A percentile compares a stretch with the other conserved stretches of the same genome.
Conservation (phyloP, 1,140 invertebrate genomes). For the Lepidotrigona ventralis region DNA sequence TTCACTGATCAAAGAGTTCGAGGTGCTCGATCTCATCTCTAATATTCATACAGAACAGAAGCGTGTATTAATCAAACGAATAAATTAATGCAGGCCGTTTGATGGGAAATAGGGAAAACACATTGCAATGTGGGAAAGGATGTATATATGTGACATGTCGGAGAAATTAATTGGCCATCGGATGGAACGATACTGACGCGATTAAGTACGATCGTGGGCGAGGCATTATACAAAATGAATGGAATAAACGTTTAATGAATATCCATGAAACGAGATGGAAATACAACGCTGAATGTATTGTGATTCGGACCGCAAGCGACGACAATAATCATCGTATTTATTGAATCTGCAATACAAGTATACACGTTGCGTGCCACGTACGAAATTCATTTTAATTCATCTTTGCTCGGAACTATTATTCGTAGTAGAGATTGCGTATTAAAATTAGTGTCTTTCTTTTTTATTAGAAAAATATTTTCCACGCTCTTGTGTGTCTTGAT, state of each 20-base stretch:
- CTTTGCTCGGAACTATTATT: not conserved
- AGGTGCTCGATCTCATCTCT: too few relatives aligned
- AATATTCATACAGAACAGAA: not conserved
- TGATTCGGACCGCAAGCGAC: constrained; percentile 21
- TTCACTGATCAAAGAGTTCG: too few relatives aligned
- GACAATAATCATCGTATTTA: constrained; percentile 39
- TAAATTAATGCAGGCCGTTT: not conserved
- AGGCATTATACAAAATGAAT: constrained; percentile 4
- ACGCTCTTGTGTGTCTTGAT: not conserved
- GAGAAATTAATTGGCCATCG: constrained; percentile 7
- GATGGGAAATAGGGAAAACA: constrained; percentile 21
- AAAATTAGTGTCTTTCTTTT: constrained; percentile 5
- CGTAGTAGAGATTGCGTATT: not conserved
- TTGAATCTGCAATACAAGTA: not conserved
- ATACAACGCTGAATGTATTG: constrained; percentile 11
- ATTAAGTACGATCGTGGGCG: constrained; percentile 25
- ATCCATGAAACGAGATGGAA: not conserved
- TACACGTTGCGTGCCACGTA: not conserved
- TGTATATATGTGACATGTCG: not conserved
- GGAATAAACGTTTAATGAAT: constrained; percentile 15
- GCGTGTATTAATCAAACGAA: constrained; percentile 5
- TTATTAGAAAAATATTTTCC: constrained; percentile 45
- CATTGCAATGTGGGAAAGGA: not conserved
- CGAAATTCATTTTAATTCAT: constrained; percentile 9
- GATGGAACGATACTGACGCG: constrained; percentile 32